A percentile compares a stretch with the other conserved stretches of the same genome.
Evolutionary conservation across 2,888 invertebrate species (phyloP).

Genomic region (Hoplodrina ambigua): DNA sequence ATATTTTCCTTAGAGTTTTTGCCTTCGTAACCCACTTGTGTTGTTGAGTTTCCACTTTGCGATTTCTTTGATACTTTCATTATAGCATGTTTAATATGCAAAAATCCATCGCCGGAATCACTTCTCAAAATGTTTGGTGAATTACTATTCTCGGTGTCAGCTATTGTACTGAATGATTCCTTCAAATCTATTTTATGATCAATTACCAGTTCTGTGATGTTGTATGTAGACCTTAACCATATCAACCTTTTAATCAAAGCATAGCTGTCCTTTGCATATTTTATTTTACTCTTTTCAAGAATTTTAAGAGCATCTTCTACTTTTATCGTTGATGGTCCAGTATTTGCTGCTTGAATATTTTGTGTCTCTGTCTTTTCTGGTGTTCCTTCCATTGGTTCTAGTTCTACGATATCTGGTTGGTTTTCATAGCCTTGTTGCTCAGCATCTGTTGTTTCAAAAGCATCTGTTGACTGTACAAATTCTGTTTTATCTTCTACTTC

Average conservation of each 20-base stretch:
- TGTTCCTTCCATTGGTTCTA: too few species aligned
- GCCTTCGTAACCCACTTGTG: too few species aligned
- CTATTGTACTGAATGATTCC: background rate
- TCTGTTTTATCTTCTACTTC: background rate
- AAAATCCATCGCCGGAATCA: background rate
- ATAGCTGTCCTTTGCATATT: background rate
- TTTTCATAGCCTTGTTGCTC: background rate
- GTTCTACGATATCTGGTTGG: background rate
- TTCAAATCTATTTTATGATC: slow-evolving; percentile 20
- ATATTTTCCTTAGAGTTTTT: too few species aligned
- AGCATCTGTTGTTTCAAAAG: too few species aligned
- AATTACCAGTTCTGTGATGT: slow-evolving; percentile 21
- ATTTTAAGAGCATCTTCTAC: slow-evolving; percentile 23
- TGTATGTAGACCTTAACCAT: slow-evolving; percentile 16
- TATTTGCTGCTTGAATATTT: background rate
- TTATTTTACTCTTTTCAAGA: slow-evolving; percentile 8
- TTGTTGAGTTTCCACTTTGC: background rate
- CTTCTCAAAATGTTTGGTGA: background rate
- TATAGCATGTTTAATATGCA: slow-evolving; percentile 6
- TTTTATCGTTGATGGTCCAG: slow-evolving; percentile 6
- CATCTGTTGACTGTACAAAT: too few species aligned
- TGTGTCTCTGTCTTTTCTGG: background rate
- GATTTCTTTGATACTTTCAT: background rate
- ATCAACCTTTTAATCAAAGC: slow-evolving; percentile 2
- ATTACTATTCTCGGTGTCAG: background rate